Evolutionary conservation across 2,888 invertebrate species (phyloP).

Genomic region (Diachrysia chrysitis): DNA sequence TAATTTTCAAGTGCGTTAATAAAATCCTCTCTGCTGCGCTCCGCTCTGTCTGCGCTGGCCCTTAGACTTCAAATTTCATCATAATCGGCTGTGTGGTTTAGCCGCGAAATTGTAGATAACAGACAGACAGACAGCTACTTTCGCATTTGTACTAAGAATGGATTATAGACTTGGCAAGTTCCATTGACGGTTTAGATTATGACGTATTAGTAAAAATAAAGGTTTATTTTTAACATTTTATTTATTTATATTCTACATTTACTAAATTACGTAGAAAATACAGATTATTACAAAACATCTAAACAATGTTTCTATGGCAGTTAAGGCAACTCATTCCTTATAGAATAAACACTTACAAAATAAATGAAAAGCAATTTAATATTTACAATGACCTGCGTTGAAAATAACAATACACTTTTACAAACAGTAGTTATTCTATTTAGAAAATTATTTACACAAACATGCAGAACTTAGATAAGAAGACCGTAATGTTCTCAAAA

Average conservation of each 20-base stretch:
- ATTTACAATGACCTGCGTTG: constrained; percentile 48
- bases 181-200: too few species aligned
- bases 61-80: too few species aligned
- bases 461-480: neutral
- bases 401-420: neutral
- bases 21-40: too few species aligned
- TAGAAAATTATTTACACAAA: neutral
- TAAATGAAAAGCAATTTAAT: constrained; percentile 26
- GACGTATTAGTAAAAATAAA: too few species aligned
- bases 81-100: too few species aligned
- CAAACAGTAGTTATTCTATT: neutral
- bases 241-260: constrained; percentile 60
- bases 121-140: too few species aligned
- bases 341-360: constrained; percentile 27
- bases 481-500: neutral
- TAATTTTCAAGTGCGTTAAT: too few species aligned
- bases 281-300: constrained; percentile 62
- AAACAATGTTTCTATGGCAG: constrained; percentile 63
- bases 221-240: neutral
- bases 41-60: too few species aligned
- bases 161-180: too few species aligned
- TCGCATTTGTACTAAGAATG: too few species aligned
- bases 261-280: constrained; percentile 62
- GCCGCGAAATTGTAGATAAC: too few species aligned
- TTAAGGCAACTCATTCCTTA: constrained; percentile 36